Percentiles rank a stretch among this genome's conserved stretches.
These are phyloP conservation scores for Agriopis leucophaearia DNA, from an alignment of 2,888 invertebrate species.

Conservation along the genomic window DNA sequence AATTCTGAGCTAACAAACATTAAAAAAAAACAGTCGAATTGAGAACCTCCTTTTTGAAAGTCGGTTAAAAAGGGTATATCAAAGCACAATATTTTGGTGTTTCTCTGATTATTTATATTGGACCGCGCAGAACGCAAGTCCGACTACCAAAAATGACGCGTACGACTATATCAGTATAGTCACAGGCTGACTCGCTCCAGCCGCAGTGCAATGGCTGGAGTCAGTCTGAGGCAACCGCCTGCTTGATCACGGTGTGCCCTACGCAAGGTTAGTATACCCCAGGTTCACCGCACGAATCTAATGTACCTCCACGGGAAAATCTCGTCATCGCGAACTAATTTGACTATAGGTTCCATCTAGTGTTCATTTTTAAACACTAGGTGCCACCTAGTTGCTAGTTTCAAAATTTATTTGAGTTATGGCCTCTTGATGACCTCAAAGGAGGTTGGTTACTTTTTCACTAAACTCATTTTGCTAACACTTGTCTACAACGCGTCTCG, in stretches of 20 bases:
- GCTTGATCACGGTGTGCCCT: conserved; percentile 90
- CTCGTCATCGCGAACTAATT: conserved; percentile 68
- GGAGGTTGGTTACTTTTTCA: not conserved
- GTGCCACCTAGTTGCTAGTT: conserved; percentile 10
- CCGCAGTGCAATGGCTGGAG: conserved; percentile 89
- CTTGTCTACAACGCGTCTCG: not conserved
- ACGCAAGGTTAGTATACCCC: conserved; percentile 89
- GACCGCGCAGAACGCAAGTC: conserved; percentile 88
- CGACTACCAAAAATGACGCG: conserved; percentile 88
- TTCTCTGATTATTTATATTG: conserved; percentile 52
- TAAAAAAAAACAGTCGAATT: no score
- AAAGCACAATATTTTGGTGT: not conserved
- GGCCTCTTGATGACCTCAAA: not conserved
- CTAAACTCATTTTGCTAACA: no score
- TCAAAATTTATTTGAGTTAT: not conserved
- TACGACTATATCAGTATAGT: conserved; percentile 87
- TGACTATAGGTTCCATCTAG: conserved; percentile 70
- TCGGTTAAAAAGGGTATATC: no score
- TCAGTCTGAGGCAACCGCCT: conserved; percentile 88
- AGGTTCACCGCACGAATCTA: conserved; percentile 15
- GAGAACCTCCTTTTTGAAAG: no score
- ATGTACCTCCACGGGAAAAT: conserved; percentile 56
- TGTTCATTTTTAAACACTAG: conserved; percentile 44
- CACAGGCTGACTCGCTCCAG: conserved; percentile 86
- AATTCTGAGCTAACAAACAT: no score